Percentiles rank a stretch among this genome's conserved stretches.
These are phyloP conservation scores for Sialia sialis DNA, from an alignment of 2,113 vertebrate genomes.

Conservation along the genomic window DNA sequence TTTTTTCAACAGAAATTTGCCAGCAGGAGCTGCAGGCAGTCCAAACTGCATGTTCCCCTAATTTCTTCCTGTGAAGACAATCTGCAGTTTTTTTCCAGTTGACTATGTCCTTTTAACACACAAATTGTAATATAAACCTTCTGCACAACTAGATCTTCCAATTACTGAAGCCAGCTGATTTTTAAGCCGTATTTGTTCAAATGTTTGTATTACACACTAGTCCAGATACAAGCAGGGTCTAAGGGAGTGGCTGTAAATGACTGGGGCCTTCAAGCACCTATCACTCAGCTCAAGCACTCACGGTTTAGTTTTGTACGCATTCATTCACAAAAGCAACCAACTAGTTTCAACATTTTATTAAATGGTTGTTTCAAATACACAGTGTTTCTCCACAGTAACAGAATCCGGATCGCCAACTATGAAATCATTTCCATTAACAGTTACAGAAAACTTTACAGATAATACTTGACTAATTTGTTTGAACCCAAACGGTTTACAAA, in stretches of 20 bases:
- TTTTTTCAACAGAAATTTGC: not conserved
- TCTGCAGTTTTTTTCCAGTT: not conserved
- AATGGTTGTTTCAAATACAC: slow-evolving; percentile 73
- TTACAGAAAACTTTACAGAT: slow-evolving; percentile 78
- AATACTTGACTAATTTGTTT: slow-evolving; percentile 80
- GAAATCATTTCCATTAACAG: slow-evolving; percentile 63
- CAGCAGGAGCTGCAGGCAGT: not conserved
- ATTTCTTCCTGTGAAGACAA: not conserved
- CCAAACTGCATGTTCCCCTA: not conserved
- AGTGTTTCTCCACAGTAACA: slow-evolving; percentile 75
- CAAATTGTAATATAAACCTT: slow-evolving; percentile 30
- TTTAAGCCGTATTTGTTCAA: not conserved
- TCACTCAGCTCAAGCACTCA: slow-evolving; percentile 67
- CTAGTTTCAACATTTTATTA: slow-evolving; percentile 84
- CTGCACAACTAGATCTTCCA: not conserved
- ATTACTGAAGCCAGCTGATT: slow-evolving; percentile 27
- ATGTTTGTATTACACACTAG: slow-evolving; percentile 23
- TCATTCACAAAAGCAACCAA: slow-evolving; percentile 82
- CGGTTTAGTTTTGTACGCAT: slow-evolving; percentile 65
- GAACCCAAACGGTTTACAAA: slow-evolving; percentile 81
- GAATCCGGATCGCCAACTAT: slow-evolving; percentile 61
- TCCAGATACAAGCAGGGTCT: slow-evolving; percentile 77
- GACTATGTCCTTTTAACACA: slow-evolving; percentile 38
- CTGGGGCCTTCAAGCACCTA: slow-evolving; percentile 68
- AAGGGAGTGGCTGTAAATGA: slow-evolving; percentile 64